Evolutionary conservation across 2,113 vertebrate genomes (phyloP), one percentile per base, ranked within the genome.

Genomic region (Cranoglanis bouderius): DNA sequence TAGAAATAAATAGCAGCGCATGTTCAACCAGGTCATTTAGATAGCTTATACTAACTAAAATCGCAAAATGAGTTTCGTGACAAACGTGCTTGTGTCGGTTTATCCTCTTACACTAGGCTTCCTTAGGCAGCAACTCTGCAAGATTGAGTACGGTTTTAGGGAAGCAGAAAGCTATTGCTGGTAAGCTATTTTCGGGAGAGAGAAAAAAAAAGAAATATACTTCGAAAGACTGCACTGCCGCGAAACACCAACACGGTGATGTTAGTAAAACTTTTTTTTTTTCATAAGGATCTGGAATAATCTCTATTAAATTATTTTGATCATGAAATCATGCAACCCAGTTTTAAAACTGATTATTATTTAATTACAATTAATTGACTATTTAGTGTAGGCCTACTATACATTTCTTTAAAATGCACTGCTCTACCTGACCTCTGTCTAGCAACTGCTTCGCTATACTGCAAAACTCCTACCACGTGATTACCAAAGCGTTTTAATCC

Each of bases 91-190:
- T 85, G 90, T 90, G 87, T 91, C 89, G 57, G 87, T 93, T 94
- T 93, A 95, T 95, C 94, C 93, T 95, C 94, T 95, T 94, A 95
- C 87, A 92, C 91, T 83, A 89, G 86, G 91, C 93, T 89, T 92
- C 90, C 88, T 94, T 94, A 95, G 91, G 89, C 92, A 93, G 92
- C 91, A 93, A 90, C 93, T 87, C 91, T 92, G 67, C 85, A 85
- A 83, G 88, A 90, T 88, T 87, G 92, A 81, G 87, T 40, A 86
- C 90, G 88, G 85, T 57, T 88, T 82, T 72, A 88, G 80, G 86
- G 82, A 88, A 88, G 84, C 40, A 77, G 51, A 78, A 75, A 72
- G 81, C 59, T 85, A 46, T 70, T 67, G 83, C 75, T 84, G 88
- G 74, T 89, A 90, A 91, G 65, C 59, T 78, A 55, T 72, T 88